phyloP scores from a whole-genome alignment of 2,888 invertebrate species.

The Lissonota sp. region DNA sequence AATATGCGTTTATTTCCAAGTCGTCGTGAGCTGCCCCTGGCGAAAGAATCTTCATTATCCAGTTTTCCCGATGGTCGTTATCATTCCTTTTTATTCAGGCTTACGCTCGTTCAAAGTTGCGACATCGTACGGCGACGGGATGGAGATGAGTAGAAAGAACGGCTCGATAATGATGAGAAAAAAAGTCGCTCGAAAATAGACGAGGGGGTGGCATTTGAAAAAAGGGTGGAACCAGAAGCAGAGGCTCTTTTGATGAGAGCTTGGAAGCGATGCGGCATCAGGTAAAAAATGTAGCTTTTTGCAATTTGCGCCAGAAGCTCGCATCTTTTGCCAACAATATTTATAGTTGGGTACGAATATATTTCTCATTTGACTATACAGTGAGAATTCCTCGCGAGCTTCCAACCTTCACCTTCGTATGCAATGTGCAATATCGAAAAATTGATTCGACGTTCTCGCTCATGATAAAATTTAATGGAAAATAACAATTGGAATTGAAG shows the following conservation, averaged over 20 bases:
- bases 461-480: no score
- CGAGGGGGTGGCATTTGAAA: slow-evolving; percentile 19
- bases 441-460: no score
- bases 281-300: slow-evolving; percentile 55
- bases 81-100: slow-evolving; percentile 67
- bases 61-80: slow-evolving; percentile 62
- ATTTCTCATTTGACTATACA: slow-evolving; percentile 57
- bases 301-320: slow-evolving; percentile 52
- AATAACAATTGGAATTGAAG: no score
- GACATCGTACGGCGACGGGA: slow-evolving; percentile 54
- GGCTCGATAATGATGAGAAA: slow-evolving; percentile 65
- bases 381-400: no score
- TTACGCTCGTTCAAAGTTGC: slow-evolving; percentile 58
- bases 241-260: slow-evolving; percentile 44
- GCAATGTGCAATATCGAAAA: no score
- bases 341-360: slow-evolving; percentile 1
- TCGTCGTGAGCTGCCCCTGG: slow-evolving; percentile 57
- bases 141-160: slow-evolving; percentile 35
- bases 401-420: no score
- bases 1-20: slow-evolving; percentile 59
- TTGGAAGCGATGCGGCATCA: slow-evolving; percentile 40
- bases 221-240: slow-evolving; percentile 22
- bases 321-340: slow-evolving; percentile 31
- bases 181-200: slow-evolving; percentile 57
- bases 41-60: slow-evolving; percentile 69